phyloP scores from a whole-genome alignment of 1,140 invertebrate genomes.

The Neodiprion lecontei region DNA sequence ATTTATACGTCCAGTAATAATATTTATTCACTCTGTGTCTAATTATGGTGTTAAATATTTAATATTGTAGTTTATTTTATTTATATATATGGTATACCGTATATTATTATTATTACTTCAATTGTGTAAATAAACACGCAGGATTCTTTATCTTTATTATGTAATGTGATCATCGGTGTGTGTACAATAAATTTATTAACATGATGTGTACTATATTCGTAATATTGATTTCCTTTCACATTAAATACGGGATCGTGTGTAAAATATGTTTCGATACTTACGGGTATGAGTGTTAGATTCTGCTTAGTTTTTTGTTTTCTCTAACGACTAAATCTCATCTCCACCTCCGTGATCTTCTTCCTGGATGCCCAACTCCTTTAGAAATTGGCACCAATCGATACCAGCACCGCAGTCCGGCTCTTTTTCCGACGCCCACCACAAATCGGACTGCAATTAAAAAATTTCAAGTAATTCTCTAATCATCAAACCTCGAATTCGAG shows the following conservation, averaged over 20 bases:
- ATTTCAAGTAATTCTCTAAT: constrained; percentile 18
- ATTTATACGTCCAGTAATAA: neutral
- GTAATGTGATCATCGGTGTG: too few species aligned
- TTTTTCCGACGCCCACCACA: constrained; percentile 60
- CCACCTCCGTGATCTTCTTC: constrained; percentile 26
- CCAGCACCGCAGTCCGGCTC: constrained; percentile 49
- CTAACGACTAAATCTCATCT: too few species aligned
- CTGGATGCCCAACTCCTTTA: constrained; percentile 60
- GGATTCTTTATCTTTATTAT: too few species aligned
- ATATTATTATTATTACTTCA: too few species aligned
- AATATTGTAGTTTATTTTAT: neutral
- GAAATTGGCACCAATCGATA: constrained; percentile 61
- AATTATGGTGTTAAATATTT: neutral
- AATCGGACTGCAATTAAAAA: constrained; percentile 49
- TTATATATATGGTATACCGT: neutral
- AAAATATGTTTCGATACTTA: too few species aligned
- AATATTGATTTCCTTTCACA: too few species aligned
- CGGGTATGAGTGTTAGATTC: too few species aligned
- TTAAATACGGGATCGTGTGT: too few species aligned
- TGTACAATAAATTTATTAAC: too few species aligned
- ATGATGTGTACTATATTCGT: too few species aligned
- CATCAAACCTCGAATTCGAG: constrained; percentile 12
- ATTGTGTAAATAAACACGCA: too few species aligned
- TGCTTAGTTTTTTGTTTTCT: too few species aligned
- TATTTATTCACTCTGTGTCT: neutral